phyloP scores from a whole-genome alignment of 30 jellyfish, hydroid and myxozoan species.

The Aurelia aurita complex sp. Pacific region DNA sequence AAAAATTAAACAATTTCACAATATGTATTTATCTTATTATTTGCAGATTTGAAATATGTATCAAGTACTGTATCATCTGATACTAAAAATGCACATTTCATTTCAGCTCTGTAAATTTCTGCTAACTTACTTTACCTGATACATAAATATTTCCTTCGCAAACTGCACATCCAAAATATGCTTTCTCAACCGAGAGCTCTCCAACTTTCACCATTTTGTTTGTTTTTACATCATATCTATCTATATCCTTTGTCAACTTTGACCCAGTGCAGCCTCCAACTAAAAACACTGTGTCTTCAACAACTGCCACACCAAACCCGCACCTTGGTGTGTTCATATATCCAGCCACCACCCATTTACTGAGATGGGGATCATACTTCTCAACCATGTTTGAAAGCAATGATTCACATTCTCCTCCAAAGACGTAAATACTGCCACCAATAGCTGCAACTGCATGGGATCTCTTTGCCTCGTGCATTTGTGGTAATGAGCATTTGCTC shows the following conservation, averaged over 20 bases:
- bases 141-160: constrained; percentile 60
- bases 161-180: constrained; percentile 72
- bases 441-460: constrained; percentile 62
- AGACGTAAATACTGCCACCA: constrained; percentile 43
- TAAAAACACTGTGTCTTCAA: constrained; percentile 45
- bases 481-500: constrained; percentile 55
- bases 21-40: too few relatives aligned
- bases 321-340: constrained; percentile 57
- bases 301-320: constrained; percentile 65
- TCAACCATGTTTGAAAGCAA: constrained; percentile 41
- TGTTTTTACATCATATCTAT: constrained; percentile 45
- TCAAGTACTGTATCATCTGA: too few relatives aligned
- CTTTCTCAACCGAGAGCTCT: constrained; percentile 37
- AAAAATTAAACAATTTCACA: too few relatives aligned
- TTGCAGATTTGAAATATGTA: too few relatives aligned
- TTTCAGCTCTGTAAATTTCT: too few relatives aligned
- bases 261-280: constrained; percentile 75
- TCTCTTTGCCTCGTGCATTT: constrained; percentile 64
- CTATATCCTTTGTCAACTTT: constrained; percentile 48
- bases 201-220: constrained; percentile 52
- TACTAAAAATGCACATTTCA: too few relatives aligned
- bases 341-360: constrained; percentile 55
- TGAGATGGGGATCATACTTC: constrained; percentile 56
- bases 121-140: constrained; percentile 30
- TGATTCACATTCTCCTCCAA: constrained; percentile 76